Conservation (phyloP, 2,888 invertebrate genomes). For the Arge pagana region DNA sequence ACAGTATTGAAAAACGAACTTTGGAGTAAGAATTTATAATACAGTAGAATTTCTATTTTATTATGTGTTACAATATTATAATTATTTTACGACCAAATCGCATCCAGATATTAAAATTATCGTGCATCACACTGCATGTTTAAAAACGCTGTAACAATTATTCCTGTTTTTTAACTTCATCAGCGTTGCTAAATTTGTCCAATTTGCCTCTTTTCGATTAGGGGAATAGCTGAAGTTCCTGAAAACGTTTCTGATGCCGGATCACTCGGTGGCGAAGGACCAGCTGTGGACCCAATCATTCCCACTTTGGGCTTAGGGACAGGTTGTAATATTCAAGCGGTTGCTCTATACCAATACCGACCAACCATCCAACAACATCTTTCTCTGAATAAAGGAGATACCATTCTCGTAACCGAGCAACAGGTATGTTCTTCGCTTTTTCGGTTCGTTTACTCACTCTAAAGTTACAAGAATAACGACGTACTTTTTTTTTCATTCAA, state of each 20-base stretch:
- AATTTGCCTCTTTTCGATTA: slow-evolving; percentile 47
- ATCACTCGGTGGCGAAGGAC: slow-evolving; percentile 53
- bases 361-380: slow-evolving; percentile 66
- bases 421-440: slow-evolving; percentile 46
- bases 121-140: no score
- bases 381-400: slow-evolving; percentile 66
- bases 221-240: slow-evolving; percentile 76
- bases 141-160: no score
- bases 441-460: background rate
- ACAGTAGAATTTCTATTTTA: background rate
- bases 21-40: slow-evolving; percentile 62
- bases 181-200: slow-evolving; percentile 8
- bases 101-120: no score
- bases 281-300: slow-evolving; percentile 46
- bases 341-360: slow-evolving; percentile 64
- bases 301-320: slow-evolving; percentile 53
- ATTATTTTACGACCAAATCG: background rate
- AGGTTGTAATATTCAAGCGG: slow-evolving; percentile 58
- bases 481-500: slow-evolving; percentile 39
- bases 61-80: background rate
- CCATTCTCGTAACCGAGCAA: slow-evolving; percentile 64
- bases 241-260: slow-evolving; percentile 63
- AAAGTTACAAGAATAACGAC: background rate
- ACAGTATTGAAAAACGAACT: slow-evolving; percentile 53
- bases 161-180: no score